Evolutionary conservation across 2,888 invertebrate species (phyloP), one percentile per base, ranked within the genome.

Genomic region (Notodonta dromedarius): DNA sequence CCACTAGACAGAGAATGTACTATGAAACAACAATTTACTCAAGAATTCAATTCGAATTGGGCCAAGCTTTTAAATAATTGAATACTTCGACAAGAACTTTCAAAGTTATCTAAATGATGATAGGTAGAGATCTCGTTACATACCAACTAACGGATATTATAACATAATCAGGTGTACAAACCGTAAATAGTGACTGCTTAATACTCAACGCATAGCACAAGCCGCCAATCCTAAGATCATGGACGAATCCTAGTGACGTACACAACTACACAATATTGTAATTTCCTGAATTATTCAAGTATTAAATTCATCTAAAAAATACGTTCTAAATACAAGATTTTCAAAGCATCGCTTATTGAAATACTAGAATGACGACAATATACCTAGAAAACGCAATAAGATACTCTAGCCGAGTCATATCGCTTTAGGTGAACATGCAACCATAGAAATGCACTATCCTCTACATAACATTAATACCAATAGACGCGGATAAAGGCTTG

Each of bases 391-490:
- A 57, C 75, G 73, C 69, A 76, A 77, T 69, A 63, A 71, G 69
- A 77, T 70, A 79, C 70, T 50, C 42, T 63, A 70, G 66, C 58
- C 60, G 52, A 67, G 65, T 70, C 58, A 65, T 63, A 60, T 65
- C 55, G 61, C 52, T 40, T 62, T 57, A 63, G 58, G 58, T 54
- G 67, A 62, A 65, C 60, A 32, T 48, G 82, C 72, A 80, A 66
- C 80, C 82, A 40, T 82, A 82, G 69, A 79, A 82, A 76, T 82
- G 82, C 80, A 75, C 58, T 69, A 62, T 62, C 52, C 66, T 65
- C 56, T 52, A 59, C 54, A 66, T 65, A 48, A 64, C 60, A 69
- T 56, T 61, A 13, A 51, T 14, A 11, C 9, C 48, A 24, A 62
- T 59, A 60, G 16, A 56, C n/a, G 24, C 46, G 12, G 11, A 60